These are phyloP conservation scores for Ceyx margarethae DNA, from an alignment of 2,113 vertebrate genomes.

Conservation along the genomic window DNA sequence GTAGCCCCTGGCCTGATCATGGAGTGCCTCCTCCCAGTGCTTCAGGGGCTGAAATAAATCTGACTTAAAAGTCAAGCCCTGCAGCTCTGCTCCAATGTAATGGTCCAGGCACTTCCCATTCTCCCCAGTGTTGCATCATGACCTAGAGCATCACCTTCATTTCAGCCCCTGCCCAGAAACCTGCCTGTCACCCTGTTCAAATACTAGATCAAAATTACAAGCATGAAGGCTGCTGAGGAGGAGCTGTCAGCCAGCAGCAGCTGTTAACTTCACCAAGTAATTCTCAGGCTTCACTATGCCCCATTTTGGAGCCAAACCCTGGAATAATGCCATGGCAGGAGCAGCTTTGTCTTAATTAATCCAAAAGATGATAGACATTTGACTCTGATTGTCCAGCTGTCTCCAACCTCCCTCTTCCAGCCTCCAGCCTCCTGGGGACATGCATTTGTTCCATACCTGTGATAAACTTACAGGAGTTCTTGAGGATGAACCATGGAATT, in stretches of 20 bases:
- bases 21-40: background rate
- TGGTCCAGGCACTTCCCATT: background rate
- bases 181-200: rapidly evolving
- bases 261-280: background rate
- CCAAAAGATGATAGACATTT: background rate
- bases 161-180: background rate
- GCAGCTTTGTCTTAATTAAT: background rate
- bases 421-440: background rate
- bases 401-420: background rate
- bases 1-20: background rate
- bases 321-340: background rate
- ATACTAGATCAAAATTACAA: background rate
- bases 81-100: background rate
- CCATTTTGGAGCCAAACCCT: background rate
- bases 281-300: background rate
- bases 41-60: background rate
- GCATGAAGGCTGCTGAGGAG: background rate
- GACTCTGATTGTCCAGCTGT: background rate
- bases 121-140: background rate
- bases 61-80: background rate
- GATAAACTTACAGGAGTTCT: background rate
- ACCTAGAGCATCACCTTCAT: background rate
- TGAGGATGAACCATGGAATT: background rate
- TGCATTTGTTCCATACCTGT: background rate
- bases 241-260: background rate